Base-by-base conservation (phyloP, 2,113 vertebrate genomes). In the Chrysemys picta region DNA sequence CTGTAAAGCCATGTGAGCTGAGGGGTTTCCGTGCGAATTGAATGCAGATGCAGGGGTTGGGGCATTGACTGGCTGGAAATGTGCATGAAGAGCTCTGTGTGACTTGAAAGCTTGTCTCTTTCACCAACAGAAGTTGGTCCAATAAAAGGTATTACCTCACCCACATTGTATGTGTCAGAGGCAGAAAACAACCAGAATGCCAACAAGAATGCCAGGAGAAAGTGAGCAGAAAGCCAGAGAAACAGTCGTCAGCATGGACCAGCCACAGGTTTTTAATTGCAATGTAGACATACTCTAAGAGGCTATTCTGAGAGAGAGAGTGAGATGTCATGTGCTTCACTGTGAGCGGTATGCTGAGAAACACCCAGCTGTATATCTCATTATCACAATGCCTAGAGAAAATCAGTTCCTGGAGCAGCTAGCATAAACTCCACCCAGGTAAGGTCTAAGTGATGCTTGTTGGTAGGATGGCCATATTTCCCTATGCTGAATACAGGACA, bases 1-100 rank as follows among this genome's bases (percentile, higher is more conserved):
- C 9, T 52, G 82, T 52, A 84, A 95, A 84, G 78, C 10, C 54
- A 87, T 76, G 89, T 69, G 8, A 31, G 94, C 89, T 57, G 76
- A 94, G 93, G 25, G 50, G n/a, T 72, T 95, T 95, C 49, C 9
- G 3, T 91, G 69, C 0, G 0, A 47, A 21, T 24, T 13, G 29
- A 57, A 24, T 57, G 38, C 72, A 87, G 45, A 47, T 65, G 62
- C 65, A 69, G 65, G 29, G 19, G 35, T 35, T 21, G 17, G 62
- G 62, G 62, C 62, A 69, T n/a, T 69, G 62, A 69, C 21, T 69
- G 35, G 16, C 31, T 17, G 31, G 31, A 69, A n/a, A 35, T 69
- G 8, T n/a, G 31, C 17, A 4, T 38, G n/a, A 72, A 21, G n/a
- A 72, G 17, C 8, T 72, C 65, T 38, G n/a, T 72, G n/a, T 22